Evolutionary conservation across 2,113 vertebrate genomes (phyloP).

Genomic region (Oreochromis niloticus): DNA sequence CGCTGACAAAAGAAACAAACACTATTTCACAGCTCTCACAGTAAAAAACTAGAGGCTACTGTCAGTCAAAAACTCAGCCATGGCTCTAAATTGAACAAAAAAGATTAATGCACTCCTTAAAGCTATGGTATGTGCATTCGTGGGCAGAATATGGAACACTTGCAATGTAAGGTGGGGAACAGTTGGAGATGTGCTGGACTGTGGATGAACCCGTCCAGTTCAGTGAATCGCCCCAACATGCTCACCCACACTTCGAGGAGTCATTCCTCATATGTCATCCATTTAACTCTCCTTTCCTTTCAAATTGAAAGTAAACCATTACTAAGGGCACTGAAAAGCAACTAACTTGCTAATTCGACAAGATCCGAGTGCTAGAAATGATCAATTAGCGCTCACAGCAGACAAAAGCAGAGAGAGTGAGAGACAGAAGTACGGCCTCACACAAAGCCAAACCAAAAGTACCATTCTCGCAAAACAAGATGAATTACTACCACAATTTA

Average conservation of each 20-base stretch:
- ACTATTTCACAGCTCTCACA: not conserved
- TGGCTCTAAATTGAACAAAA: not conserved
- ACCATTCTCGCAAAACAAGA: not conserved
- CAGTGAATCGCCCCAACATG: conserved; percentile 37
- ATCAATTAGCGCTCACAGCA: not conserved
- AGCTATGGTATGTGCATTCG: conserved; percentile 36
- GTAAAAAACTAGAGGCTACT: not conserved
- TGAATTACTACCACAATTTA: not conserved
- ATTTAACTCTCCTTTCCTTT: not conserved
- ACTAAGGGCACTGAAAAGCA: not conserved
- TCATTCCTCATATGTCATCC: not conserved
- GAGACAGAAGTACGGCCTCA: not conserved
- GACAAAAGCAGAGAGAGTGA: not conserved
- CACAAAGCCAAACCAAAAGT: not conserved
- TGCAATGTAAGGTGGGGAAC: conserved; percentile 40
- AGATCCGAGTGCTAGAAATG: not conserved
- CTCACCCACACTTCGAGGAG: not conserved
- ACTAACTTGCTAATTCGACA: not conserved
- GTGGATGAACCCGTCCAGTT: conserved; percentile 43
- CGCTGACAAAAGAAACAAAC: conserved; percentile 9
- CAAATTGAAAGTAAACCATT: not conserved
- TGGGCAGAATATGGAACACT: conserved; percentile 61
- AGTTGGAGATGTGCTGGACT: conserved; percentile 51
- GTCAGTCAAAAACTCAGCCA: conserved; percentile 12
- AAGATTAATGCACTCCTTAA: conserved; percentile 1